Percentiles rank a stretch among this genome's conserved stretches.
These are phyloP conservation scores for Clunio marinus DNA, from an alignment of 2,888 invertebrate genomes.

Conservation along the genomic window DNA sequence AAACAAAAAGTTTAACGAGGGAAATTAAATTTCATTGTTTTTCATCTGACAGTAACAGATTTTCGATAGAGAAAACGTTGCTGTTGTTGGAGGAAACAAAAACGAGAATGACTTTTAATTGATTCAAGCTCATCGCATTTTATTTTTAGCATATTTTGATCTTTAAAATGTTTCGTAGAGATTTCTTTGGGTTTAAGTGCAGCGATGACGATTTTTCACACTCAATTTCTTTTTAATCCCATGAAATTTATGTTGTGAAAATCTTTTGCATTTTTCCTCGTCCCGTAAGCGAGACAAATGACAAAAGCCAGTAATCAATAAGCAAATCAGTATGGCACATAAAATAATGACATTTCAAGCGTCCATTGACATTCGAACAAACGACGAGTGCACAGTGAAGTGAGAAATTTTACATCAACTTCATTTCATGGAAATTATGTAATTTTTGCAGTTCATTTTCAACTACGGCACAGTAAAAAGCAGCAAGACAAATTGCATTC, in stretches of 20 bases:
- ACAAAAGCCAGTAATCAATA: not conserved
- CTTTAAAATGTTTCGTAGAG: too few relatives aligned
- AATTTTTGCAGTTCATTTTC: constrained; percentile 30
- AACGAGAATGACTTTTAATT: too few relatives aligned
- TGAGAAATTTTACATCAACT: not conserved
- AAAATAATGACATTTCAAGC: constrained; percentile 14
- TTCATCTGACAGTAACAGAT: not conserved
- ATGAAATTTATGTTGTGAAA: too few relatives aligned
- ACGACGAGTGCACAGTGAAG: not conserved
- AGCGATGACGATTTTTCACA: too few relatives aligned
- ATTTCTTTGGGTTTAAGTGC: too few relatives aligned
- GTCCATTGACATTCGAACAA: constrained; percentile 7
- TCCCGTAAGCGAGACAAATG: not conserved
- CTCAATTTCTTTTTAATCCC: too few relatives aligned
- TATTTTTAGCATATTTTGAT: too few relatives aligned
- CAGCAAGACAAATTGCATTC: not conserved
- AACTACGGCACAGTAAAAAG: not conserved
- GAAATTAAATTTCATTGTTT: constrained; percentile 21
- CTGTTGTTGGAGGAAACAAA: not conserved
- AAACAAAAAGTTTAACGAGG: too few relatives aligned
- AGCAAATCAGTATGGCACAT: not conserved
- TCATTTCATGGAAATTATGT: constrained; percentile 32
- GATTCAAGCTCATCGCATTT: too few relatives aligned
- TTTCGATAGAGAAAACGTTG: not conserved
- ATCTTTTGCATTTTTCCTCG: not conserved